Base-by-base conservation (phyloP, 2,797 vertebrate species). In the Distichodus sexfasciatus region DNA sequence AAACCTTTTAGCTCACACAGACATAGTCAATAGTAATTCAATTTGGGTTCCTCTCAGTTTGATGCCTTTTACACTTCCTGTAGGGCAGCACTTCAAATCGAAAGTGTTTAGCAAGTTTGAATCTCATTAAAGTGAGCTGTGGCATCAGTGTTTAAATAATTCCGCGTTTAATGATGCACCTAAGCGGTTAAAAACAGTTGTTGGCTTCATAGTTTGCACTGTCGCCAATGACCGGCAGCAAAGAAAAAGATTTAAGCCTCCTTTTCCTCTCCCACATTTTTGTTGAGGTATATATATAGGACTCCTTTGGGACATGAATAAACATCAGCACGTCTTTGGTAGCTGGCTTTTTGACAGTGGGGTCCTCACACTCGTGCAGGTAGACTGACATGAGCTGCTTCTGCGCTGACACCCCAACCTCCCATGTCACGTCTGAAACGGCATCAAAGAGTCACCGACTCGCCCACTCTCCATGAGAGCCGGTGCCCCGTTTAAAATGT, bases 241-340 rank as follows among this genome's bases (percentile, higher is more conserved):
- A n/a, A n/a, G n/a, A n/a, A n/a, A n/a, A n/a, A n/a, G n/a, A n/a
- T n/a, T n/a, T n/a, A n/a, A n/a, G n/a, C n/a, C n/a, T n/a, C n/a
- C n/a, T n/a, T n/a, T n/a, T n/a, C n/a, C n/a, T n/a, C n/a, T n/a
- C n/a, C n/a, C n/a, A n/a, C n/a, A n/a, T 43, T 31, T 10, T 12
- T 2, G 6, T 19, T 29, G 1, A 24, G 46, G 15, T 31, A 31
- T 71, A 74, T 60, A 73, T 64, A 53, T 47, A 77, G 58, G 15
- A 29, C 12, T 53, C 50, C 61, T 61, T 36, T 35, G 10, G 59
- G 65, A 75, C 67, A 75, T 72, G 60, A 84, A 81, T 74, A 76
- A 76, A 79, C 70, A 76, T 80, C 38, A 44, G 40, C 3, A 14
- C 58, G 68, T 77, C 71, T 17, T 7, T 17, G n/a, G 40, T 3